Conservation (phyloP, 2,888 invertebrate genomes). For the Diogma glabrata region DNA sequence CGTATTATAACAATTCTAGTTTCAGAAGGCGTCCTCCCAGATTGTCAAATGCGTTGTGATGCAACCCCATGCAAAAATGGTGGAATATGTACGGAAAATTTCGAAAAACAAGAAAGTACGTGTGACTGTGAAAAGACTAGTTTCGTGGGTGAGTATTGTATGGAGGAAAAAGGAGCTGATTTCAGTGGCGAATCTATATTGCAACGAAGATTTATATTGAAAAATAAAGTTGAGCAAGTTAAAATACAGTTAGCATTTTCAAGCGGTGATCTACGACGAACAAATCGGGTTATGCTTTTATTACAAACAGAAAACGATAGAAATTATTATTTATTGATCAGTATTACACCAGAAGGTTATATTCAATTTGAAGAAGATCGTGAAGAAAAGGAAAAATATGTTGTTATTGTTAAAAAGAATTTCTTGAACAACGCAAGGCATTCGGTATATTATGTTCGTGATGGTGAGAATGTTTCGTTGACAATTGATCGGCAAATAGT, state of each 20-base stretch:
- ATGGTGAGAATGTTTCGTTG: constrained; percentile 56
- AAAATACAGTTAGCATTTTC: constrained; percentile 82
- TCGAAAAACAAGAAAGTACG: constrained; percentile 70
- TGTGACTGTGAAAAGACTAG: constrained; percentile 85
- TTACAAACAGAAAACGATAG: constrained; percentile 74
- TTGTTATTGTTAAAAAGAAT: constrained; percentile 64
- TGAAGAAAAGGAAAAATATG: constrained; percentile 55
- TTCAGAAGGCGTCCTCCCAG: constrained; percentile 57
- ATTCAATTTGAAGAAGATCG: constrained; percentile 77
- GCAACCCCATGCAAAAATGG: constrained; percentile 77
- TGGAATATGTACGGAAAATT: constrained; percentile 80
- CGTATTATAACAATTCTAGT: too few species aligned
- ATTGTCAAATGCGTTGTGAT: constrained; percentile 85
- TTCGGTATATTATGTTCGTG: constrained; percentile 58
- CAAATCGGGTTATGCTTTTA: constrained; percentile 65
- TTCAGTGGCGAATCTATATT: constrained; percentile 79
- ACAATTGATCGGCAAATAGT: constrained; percentile 67
- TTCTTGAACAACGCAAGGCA: constrained; percentile 70
- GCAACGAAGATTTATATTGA: constrained; percentile 61
- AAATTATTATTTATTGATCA: constrained; percentile 72
- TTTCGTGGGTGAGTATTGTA: constrained; percentile 78
- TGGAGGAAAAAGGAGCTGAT: constrained; percentile 81
- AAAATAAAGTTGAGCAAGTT: constrained; percentile 60
- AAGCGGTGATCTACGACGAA: constrained; percentile 63
- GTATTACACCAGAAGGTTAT: constrained; percentile 71